phyloP scores from a whole-genome alignment of 2,113 vertebrate species.

The Megaleporinus macrocephalus region DNA sequence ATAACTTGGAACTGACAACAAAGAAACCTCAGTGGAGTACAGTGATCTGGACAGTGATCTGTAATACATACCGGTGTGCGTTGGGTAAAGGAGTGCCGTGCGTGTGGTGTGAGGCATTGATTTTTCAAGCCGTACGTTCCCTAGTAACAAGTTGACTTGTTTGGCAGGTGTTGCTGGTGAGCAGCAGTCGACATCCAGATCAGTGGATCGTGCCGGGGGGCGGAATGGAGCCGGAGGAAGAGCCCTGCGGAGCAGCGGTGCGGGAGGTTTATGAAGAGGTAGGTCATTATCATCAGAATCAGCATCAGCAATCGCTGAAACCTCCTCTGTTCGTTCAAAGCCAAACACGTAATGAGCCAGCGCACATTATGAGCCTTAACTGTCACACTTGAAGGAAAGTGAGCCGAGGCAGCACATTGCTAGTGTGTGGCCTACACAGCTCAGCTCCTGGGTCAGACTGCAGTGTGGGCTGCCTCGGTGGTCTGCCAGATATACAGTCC shows the following conservation, averaged over 20 bases:
- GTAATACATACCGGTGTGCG: background rate
- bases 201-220: slow-evolving; percentile 98
- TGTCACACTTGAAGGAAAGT: background rate
- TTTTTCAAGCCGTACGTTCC: background rate
- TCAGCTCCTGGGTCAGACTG: background rate
- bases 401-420: background rate
- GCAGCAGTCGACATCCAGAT: slow-evolving; percentile 96
- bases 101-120: background rate
- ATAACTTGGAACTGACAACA: too few relatives aligned
- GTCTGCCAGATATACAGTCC: background rate
- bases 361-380: background rate
- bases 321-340: background rate
- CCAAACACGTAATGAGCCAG: too few relatives aligned
- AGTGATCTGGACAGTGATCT: too few relatives aligned
- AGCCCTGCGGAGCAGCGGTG: slow-evolving; percentile 88
- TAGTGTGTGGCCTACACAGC: background rate
- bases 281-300: background rate
- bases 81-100: slow-evolving; percentile 28
- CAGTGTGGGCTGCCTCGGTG: background rate
- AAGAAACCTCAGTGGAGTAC: too few relatives aligned
- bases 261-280: slow-evolving; percentile 98
- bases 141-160: slow-evolving; percentile 1
- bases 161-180: slow-evolving; percentile 91
- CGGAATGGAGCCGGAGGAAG: slow-evolving; percentile 97
- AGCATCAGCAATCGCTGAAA: background rate